A percentile compares a stretch with the other conserved stretches of the same genome.
Evolutionary conservation across 2,113 vertebrate species (phyloP).

Genomic region (Strix uralensis): DNA sequence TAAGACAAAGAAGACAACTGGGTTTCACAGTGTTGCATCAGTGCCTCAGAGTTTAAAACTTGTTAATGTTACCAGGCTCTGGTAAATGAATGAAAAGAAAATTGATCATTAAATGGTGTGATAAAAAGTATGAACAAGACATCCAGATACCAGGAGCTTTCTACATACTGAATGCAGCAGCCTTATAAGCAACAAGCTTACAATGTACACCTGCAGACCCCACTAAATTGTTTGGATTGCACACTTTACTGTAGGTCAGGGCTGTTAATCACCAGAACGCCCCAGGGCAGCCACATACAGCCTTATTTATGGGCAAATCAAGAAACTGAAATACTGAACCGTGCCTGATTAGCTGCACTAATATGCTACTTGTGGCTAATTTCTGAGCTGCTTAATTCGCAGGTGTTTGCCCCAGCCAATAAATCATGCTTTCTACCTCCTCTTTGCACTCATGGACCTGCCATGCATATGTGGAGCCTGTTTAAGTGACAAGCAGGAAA

Average conservation of each 20-base stretch:
- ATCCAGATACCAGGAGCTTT: not conserved
- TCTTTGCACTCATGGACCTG: conserved; percentile 64
- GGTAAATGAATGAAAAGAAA: conserved; percentile 51
- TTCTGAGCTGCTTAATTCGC: conserved; percentile 90
- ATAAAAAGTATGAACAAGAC: conserved; percentile 48
- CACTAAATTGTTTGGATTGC: conserved; percentile 69
- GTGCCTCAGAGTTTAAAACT: not conserved
- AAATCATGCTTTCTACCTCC: conserved; percentile 83
- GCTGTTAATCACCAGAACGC: conserved; percentile 89
- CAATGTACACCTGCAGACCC: conserved; percentile 58
- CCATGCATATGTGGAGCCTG: conserved; percentile 88
- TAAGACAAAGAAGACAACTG: not conserved
- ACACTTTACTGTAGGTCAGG: conserved; percentile 88
- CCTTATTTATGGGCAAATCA: conserved; percentile 93
- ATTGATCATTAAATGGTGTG: conserved; percentile 48
- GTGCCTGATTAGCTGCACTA: conserved; percentile 95
- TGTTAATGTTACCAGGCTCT: conserved; percentile 3
- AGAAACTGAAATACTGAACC: conserved; percentile 90
- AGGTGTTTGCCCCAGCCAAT: conserved; percentile 89
- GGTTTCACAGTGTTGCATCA: not conserved
- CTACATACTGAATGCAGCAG: not conserved
- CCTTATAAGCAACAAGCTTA: conserved; percentile 33
- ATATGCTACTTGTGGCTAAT: conserved; percentile 99
- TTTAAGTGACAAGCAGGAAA: conserved; percentile 88
- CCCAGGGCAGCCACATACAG: conserved; percentile 83